Conservation (phyloP, 2,888 invertebrate species). For the Malachius bipustulatus region DNA sequence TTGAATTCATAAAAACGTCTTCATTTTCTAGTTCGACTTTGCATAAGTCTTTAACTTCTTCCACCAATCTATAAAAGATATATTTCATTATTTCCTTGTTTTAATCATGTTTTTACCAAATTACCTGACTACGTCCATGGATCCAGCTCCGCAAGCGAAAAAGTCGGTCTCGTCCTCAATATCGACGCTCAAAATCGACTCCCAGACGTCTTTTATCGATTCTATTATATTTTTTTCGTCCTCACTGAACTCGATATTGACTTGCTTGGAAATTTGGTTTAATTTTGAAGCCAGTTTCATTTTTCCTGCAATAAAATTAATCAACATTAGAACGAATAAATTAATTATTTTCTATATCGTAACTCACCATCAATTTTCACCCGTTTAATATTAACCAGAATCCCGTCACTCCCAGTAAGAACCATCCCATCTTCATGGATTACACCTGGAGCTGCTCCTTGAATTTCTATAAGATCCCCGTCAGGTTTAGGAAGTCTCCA, state of each 20-base stretch:
- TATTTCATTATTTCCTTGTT: too few species aligned
- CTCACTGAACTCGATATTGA: conserved; percentile 51
- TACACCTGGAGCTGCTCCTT: conserved; percentile 51
- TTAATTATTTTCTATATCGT: neutral
- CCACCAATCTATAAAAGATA: conserved; percentile 64
- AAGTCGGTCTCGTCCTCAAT: conserved; percentile 77
- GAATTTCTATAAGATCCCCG: conserved; percentile 48
- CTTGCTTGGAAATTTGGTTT: conserved; percentile 49
- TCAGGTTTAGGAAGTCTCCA: conserved; percentile 48
- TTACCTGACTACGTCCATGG: conserved; percentile 87
- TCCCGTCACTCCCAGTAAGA: conserved; percentile 69
- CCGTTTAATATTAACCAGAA: conserved; percentile 45
- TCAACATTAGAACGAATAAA: conserved; percentile 5
- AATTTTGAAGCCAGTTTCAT: conserved; percentile 73
- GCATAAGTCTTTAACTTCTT: conserved; percentile 78
- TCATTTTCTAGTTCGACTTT: conserved; percentile 72
- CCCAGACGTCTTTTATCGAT: conserved; percentile 62
- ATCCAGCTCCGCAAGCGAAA: conserved; percentile 89
- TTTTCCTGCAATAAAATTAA: conserved; percentile 43
- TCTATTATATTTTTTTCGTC: conserved; percentile 62
- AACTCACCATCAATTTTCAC: conserved; percentile 30
- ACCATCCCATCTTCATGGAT: conserved; percentile 71
- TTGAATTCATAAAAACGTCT: conserved; percentile 86
- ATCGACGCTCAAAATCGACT: conserved; percentile 65
- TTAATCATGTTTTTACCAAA: conserved; percentile 1